A percentile compares a stretch with the other conserved stretches of the same genome.
phyloP scores from a whole-genome alignment of 2,797 vertebrate genomes.

The Lacerta viridis region DNA sequence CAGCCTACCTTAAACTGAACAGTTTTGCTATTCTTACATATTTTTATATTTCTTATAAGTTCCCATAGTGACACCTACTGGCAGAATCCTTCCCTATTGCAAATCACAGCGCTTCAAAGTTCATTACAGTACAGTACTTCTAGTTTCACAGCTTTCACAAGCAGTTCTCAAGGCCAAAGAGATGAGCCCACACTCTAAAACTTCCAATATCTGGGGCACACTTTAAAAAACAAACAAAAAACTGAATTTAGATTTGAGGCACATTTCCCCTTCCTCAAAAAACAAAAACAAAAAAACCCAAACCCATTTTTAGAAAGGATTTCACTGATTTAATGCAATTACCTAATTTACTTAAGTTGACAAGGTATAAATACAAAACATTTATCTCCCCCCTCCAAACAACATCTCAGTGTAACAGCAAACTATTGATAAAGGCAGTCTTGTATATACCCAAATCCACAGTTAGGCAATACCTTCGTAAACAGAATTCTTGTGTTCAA shows the following conservation, averaged over 20 bases:
- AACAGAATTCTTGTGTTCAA: not conserved
- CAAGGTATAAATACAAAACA: not conserved
- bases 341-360: not conserved
- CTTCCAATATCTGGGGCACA: not conserved
- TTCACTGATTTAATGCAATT: not conserved
- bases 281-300: no score
- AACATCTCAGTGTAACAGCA: not conserved
- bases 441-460: not conserved
- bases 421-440: not conserved
- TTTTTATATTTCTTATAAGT: not conserved
- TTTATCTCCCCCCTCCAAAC: not conserved
- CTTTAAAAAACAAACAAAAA: no score
- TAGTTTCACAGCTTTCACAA: conserved; percentile 8
- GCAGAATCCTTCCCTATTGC: not conserved
- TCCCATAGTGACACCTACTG: conserved; percentile 56
- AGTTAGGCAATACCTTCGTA: not conserved
- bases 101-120: conserved; percentile 2
- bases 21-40: not conserved
- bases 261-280: not conserved
- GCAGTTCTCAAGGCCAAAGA: not conserved
- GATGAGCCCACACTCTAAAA: not conserved
- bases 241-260: not conserved
- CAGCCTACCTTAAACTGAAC: not conserved
- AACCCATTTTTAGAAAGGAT: not conserved
- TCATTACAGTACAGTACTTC: not conserved